Conservation (phyloP, 2,113 vertebrate species). For the Laterallus jamaicensis region DNA sequence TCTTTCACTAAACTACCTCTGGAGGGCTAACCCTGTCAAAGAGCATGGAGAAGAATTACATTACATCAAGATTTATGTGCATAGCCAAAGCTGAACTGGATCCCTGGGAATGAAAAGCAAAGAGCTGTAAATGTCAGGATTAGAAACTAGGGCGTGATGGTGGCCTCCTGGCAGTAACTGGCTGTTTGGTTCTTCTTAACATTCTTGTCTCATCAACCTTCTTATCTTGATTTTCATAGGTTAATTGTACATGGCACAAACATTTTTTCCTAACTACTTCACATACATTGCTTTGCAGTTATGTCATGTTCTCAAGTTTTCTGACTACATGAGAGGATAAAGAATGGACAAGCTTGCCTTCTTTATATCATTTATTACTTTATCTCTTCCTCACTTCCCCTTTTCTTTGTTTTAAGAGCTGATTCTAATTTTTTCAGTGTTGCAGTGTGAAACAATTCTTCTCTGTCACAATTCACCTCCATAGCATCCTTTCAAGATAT, state of each 20-base stretch:
- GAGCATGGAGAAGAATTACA: background rate
- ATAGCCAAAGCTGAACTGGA: background rate
- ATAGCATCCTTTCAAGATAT: background rate
- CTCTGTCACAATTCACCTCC: background rate
- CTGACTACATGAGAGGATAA: background rate
- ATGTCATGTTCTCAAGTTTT: background rate
- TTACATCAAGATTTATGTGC: slow-evolving; percentile 17
- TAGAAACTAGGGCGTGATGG: background rate
- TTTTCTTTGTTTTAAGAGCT: background rate
- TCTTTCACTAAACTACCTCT: slow-evolving; percentile 19
- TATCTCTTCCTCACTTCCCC: background rate
- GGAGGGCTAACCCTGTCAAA: slow-evolving; percentile 3
- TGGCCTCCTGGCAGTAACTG: background rate
- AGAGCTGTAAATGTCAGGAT: slow-evolving; percentile 9
- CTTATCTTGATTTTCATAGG: background rate
- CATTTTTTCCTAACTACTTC: slow-evolving; percentile 47
- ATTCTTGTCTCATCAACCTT: background rate
- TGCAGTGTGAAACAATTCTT: background rate
- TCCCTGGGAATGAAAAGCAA: slow-evolving; percentile 20
- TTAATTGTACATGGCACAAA: background rate
- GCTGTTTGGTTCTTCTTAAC: background rate
- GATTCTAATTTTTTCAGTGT: background rate
- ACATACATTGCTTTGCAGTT: slow-evolving; percentile 37
- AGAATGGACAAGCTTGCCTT: background rate
- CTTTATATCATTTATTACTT: background rate